Conservation (phyloP, 1,140 invertebrate species). For the Lepidurus apus region DNA sequence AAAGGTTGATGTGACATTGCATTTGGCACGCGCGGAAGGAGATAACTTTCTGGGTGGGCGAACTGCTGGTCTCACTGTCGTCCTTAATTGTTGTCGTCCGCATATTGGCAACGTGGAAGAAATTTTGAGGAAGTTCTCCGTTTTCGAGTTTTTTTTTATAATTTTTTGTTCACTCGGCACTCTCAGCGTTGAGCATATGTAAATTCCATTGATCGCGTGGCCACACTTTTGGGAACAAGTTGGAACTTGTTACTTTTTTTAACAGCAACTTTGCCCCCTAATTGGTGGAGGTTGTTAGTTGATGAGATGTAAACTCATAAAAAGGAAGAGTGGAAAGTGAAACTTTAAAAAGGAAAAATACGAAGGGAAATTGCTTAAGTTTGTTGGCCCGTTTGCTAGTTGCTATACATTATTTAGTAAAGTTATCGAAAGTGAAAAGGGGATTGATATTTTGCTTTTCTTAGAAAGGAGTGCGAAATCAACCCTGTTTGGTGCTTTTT, state of each 20-base stretch:
- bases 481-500: not conserved
- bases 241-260: not conserved
- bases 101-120: not conserved
- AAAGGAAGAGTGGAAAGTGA: too few species aligned
- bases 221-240: not conserved
- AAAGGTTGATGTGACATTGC: too few species aligned
- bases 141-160: not conserved
- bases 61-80: too few species aligned
- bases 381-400: not conserved
- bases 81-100: too few species aligned
- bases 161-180: not conserved
- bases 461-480: not conserved
- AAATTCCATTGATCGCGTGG: not conserved
- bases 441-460: not conserved
- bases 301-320: too few species aligned
- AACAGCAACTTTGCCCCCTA: not conserved
- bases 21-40: too few species aligned
- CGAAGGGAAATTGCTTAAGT: too few species aligned
- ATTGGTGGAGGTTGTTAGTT: not conserved
- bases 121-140: not conserved
- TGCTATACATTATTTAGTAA: not conserved
- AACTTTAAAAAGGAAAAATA: too few species aligned
- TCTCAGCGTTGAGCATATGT: not conserved
- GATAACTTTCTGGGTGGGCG: too few species aligned
- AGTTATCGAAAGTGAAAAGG: not conserved